Base-by-base conservation (phyloP, 2,888 invertebrate species). In the Anoncus sp. region DNA sequence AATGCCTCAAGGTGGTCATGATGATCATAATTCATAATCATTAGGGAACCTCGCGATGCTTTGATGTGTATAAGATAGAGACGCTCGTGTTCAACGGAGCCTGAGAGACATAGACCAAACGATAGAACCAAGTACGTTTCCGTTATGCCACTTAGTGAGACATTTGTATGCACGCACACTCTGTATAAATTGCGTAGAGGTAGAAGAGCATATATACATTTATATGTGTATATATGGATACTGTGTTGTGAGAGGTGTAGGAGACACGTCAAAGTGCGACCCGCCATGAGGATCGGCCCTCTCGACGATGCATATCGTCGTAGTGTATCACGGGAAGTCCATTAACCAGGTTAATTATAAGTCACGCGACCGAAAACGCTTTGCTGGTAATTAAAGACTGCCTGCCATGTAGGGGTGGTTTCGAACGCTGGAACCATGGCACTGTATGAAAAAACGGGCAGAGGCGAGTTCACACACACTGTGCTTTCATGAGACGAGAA, bases 341-440 rank as follows among this genome's bases (percentile, higher is more conserved):
- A 84, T 85, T 85, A 84, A 75, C 75, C 35, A 77, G 80, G 83
- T 82, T 85, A 84, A 85, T 84, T 83, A 83, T 71, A 72, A 55
- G 66, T 70, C 67, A 75, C 77, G 81, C 81, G 77, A 75, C 72
- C 69, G 74, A 72, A 77, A 82, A 79, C 70, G 81, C 78, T 85
- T 84, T 80, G 83, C 75, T 81, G 82, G 81, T 85, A 84, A 85
- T 81, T 79, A 77, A 80, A 81, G 81, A 73, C 82, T 47, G 22
- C 47, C 55, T 60, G 59, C n/a, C 20, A 18, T 31, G 14, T 10
- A 62, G 47, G 60, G 53, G 14, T 66, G 20, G 27, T 43, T 16
- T 43, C 22, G 10, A 55, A 27, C 35, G 60, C 27, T 57, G 12
- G 20, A 49, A 67, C 18, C 38, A 2, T 22, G 47, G 27, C 24